These are phyloP conservation scores for Pachymerium ferrugineum DNA, from an alignment of 2,888 invertebrate genomes.

Conservation along the genomic window DNA sequence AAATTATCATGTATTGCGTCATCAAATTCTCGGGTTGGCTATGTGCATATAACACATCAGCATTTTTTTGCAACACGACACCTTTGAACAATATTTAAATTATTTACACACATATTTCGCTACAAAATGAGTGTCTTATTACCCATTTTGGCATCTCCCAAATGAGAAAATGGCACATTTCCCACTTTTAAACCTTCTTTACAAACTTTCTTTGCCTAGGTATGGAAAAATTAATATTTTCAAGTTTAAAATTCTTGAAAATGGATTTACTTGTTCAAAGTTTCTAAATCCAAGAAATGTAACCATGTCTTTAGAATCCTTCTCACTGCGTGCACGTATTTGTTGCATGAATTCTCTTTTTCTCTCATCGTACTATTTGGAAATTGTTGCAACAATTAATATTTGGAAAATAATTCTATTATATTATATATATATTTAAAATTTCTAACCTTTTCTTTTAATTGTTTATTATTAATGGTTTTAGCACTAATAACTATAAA, in stretches of 20 bases:
- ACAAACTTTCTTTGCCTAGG: neutral
- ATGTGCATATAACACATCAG: neutral
- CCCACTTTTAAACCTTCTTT: neutral
- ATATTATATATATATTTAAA: no score
- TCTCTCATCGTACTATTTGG: no score
- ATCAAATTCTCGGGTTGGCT: neutral
- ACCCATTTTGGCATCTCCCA: conserved; percentile 22
- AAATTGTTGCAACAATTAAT: no score
- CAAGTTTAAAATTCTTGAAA: no score
- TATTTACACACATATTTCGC: neutral
- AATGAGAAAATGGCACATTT: neutral
- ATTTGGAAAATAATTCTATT: no score
- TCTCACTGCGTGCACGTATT: no score
- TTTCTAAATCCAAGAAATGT: no score
- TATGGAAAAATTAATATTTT: neutral
- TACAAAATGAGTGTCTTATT: neutral
- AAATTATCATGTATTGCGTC: neutral
- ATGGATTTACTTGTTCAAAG: no score
- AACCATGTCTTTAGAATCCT: no score
- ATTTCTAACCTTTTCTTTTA: neutral
- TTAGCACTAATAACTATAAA: neutral
- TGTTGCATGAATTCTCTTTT: no score
- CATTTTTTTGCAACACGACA: neutral
- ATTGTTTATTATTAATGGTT: neutral
- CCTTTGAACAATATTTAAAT: neutral